Evolutionary conservation across 2,888 invertebrate genomes (phyloP).

Genomic region (Drosophila vallismaia): DNA sequence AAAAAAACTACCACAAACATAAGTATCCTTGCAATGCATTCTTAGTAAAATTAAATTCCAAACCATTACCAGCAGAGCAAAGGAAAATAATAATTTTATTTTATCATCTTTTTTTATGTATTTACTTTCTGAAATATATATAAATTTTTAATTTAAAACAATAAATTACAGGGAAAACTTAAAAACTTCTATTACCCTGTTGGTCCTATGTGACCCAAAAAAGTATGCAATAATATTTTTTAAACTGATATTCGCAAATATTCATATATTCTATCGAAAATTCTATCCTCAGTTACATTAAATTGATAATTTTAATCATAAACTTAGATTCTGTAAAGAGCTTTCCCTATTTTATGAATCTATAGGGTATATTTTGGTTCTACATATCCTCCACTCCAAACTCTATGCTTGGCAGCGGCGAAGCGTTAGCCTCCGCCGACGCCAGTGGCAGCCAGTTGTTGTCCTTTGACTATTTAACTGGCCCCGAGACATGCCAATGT

Average conservation of each 20-base stretch:
- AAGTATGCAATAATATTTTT: too few relatives aligned
- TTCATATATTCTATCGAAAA: too few relatives aligned
- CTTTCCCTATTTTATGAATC: too few relatives aligned
- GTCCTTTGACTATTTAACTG: slow-evolving; percentile 67
- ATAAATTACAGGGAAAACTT: too few relatives aligned
- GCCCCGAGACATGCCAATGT: slow-evolving; percentile 51
- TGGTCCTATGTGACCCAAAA: too few relatives aligned
- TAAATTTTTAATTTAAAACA: too few relatives aligned
- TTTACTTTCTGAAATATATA: background rate
- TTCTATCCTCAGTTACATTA: too few relatives aligned
- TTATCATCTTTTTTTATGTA: background rate
- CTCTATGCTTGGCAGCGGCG: slow-evolving; percentile 48
- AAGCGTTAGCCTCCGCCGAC: slow-evolving; percentile 37
- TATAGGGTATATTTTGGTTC: background rate
- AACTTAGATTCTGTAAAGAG: too few relatives aligned
- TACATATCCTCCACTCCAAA: slow-evolving; percentile 40
- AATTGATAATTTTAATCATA: too few relatives aligned
- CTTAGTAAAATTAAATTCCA: background rate
- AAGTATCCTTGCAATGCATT: slow-evolving; percentile 14
- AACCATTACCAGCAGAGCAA: background rate
- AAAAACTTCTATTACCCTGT: too few relatives aligned
- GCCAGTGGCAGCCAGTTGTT: slow-evolving; percentile 30
- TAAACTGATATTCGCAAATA: too few relatives aligned
- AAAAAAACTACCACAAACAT: slow-evolving; percentile 41
- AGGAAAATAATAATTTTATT: background rate